Evolutionary conservation across 2,888 invertebrate genomes (phyloP), one percentile per base, ranked within the genome.

Genomic region (Chrysopilus asiliformis): DNA sequence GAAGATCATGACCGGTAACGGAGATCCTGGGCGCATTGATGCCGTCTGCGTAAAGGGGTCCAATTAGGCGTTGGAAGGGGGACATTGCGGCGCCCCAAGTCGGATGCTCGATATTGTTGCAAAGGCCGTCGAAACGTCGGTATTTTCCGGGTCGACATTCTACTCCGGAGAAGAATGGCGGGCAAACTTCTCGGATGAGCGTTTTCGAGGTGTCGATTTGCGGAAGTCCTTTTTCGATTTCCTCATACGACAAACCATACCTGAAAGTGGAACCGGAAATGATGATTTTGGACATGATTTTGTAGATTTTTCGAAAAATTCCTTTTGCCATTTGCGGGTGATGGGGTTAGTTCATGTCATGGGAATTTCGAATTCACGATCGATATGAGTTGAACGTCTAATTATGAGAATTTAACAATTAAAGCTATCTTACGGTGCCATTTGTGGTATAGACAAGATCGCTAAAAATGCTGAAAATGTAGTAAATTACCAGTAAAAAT

Each of bases 61-160:
- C 80, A 31, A 53, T 56, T 52, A 67, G 74, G 74, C 89, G 79
- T 49, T 83, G 79, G 66, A 89, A 89, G 2, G 87, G 85, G 9
- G 86, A 73, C 58, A 81, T 78, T 3, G 79, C 75, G 10, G 89
- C 78, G 2, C 89, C 90, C 89, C 89, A 90, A 0, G 85, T 84
- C 0, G 90, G 90, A 60, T 89, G 79, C 43, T 81, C 73, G 50
- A 89, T 65, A 57, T 90, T 90, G 48, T 86, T 90, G 64, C 90
- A 90, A 5, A 90, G 74, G 1, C 89, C 90, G 56, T 90, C 90
- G 49, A 77, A 73, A 16, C 89, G 70, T 12, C 90, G 70, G 64
- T 89, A 90, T 57, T 89, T 87, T 33, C 87, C 87, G 1, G 89
- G 77, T 29, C 83, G 74, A 51, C 90, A 90, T 59, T 87, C 82